Conservation (phyloP, 2,888 invertebrate species). For the Esperia sulphurella region DNA sequence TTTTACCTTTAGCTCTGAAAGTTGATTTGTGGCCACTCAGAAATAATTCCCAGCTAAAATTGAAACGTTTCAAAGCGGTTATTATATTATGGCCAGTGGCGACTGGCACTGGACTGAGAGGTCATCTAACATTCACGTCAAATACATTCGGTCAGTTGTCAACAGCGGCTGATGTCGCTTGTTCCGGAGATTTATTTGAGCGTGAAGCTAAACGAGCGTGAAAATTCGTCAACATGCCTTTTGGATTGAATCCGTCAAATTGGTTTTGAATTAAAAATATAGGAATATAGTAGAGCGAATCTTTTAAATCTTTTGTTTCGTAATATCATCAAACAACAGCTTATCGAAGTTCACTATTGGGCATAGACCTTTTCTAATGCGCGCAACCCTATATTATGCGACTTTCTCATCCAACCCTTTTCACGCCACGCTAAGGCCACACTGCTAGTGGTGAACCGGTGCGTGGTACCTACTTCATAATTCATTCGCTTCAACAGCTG, state of each 20-base stretch:
- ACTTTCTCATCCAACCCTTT: no score
- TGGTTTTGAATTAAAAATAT: neutral
- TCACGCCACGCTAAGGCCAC: no score
- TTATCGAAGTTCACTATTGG: no score
- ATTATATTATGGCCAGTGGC: slow-evolving; percentile 13
- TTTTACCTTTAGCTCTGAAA: slow-evolving; percentile 5
- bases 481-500: no score
- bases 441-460: no score
- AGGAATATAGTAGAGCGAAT: no score
- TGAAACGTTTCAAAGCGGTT: slow-evolving; percentile 8
- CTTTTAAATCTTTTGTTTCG: no score
- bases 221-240: neutral
- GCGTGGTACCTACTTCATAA: no score
- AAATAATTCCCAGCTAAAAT: slow-evolving; percentile 12
- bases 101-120: slow-evolving; percentile 9
- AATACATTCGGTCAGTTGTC: slow-evolving; percentile 45
- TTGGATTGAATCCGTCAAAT: neutral
- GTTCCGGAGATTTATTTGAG: slow-evolving; percentile 3
- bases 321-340: no score
- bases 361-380: no score
- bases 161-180: slow-evolving; percentile 34
- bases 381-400: no score
- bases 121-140: slow-evolving; percentile 49
- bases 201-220: neutral
- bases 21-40: slow-evolving; percentile 13